Evolutionary conservation across 1,140 invertebrate genomes (phyloP).

Genomic region (Neocloeon triangulifer): DNA sequence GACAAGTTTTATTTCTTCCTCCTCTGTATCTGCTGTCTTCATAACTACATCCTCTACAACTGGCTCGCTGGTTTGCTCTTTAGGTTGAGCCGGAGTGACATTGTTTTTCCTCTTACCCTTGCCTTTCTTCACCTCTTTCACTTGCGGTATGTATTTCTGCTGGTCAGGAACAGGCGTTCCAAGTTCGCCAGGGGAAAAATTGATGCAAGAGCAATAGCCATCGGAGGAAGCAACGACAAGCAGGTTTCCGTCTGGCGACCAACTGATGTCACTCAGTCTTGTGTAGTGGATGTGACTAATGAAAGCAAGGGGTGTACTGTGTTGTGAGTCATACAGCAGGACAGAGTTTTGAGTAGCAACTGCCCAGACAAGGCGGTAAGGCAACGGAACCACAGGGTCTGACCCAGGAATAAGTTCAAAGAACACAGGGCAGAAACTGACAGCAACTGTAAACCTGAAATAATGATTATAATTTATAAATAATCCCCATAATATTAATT

Average conservation of each 20-base stretch:
- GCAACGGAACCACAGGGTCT: slow-evolving; percentile 30
- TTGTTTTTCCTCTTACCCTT: background rate
- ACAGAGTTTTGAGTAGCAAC: slow-evolving; percentile 72
- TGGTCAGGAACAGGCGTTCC: slow-evolving; percentile 26
- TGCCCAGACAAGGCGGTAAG: slow-evolving; percentile 73
- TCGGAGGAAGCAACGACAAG: slow-evolving; percentile 81
- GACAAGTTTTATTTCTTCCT: too few relatives aligned
- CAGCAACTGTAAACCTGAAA: slow-evolving; percentile 53
- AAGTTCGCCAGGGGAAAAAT: slow-evolving; percentile 61
- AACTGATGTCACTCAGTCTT: slow-evolving; percentile 71
- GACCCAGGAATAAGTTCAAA: slow-evolving; percentile 31
- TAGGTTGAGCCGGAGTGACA: background rate
- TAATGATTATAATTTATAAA: too few relatives aligned
- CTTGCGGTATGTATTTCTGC: background rate
- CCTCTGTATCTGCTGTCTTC: too few relatives aligned
- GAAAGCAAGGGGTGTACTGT: slow-evolving; percentile 56
- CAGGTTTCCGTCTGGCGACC: slow-evolving; percentile 66
- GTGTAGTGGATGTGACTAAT: slow-evolving; percentile 88
- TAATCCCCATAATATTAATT: too few relatives aligned
- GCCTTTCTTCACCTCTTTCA: background rate
- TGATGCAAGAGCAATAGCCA: slow-evolving; percentile 81
- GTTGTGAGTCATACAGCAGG: slow-evolving; percentile 80
- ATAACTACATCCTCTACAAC: too few relatives aligned
- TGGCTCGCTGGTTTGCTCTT: background rate
- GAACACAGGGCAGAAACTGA: slow-evolving; percentile 55